Conservation (phyloP, 2,797 vertebrate genomes). For the Phoebastria nigripes region DNA sequence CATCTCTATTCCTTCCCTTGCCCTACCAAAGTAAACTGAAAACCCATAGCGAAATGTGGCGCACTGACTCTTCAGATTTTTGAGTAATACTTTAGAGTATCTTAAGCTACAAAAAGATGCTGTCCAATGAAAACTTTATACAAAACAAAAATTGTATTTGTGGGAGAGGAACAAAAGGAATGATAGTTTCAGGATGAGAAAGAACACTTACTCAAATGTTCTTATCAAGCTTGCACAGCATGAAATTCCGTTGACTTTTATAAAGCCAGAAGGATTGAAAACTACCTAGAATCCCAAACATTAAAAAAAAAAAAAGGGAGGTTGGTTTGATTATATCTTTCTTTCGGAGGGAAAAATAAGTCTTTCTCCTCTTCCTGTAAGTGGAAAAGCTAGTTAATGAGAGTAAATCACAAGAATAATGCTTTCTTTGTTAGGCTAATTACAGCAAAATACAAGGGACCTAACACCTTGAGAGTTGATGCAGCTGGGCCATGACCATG, state of each 20-base stretch:
- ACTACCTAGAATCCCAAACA: neutral
- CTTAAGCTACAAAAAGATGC: neutral
- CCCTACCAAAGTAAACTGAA: neutral
- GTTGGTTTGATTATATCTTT: neutral
- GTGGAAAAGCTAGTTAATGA: neutral
- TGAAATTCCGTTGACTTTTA: neutral
- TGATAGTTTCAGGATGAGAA: neutral
- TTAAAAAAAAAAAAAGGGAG: neutral
- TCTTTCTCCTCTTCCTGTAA: neutral
- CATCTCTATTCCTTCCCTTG: neutral
- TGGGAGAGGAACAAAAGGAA: neutral
- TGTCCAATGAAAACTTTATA: neutral
- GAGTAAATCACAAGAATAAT: neutral
- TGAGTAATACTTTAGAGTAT: neutral
- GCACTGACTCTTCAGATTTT: neutral
- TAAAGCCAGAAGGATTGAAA: neutral
- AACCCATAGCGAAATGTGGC: neutral
- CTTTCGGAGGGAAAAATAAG: neutral
- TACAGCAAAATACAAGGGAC: neutral
- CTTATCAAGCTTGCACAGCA: neutral
- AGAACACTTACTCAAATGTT: neutral
- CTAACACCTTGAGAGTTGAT: rapidly evolving
- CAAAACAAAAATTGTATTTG: neutral
- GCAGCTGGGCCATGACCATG: neutral
- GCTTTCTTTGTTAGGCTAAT: neutral